A percentile compares a stretch with the other conserved stretches of the same genome.
Conservation (phyloP, 2,797 vertebrate genomes). For the Macropodus opercularis region DNA sequence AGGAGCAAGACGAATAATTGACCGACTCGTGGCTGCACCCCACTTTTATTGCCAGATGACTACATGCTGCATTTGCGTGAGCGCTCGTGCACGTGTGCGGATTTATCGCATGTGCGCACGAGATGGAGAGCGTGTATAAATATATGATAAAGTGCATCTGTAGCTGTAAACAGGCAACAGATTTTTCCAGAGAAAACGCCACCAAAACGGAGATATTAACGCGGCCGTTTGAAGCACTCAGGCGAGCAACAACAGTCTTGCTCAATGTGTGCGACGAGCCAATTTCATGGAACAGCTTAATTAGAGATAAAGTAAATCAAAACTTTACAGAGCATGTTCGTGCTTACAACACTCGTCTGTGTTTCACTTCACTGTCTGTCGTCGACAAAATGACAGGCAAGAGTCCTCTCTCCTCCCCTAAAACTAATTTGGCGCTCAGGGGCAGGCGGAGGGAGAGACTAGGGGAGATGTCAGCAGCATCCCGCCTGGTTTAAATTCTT, state of each 20-base stretch:
- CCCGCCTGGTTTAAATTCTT: slow-evolving; percentile 76
- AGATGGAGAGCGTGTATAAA: slow-evolving; percentile 18
- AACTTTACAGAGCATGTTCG: slow-evolving; percentile 27
- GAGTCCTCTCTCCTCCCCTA: slow-evolving; percentile 39
- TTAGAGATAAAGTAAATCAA: slow-evolving; percentile 15
- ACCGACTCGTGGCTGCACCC: slow-evolving; percentile 68
- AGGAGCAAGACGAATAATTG: slow-evolving; percentile 76
- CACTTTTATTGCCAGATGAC: slow-evolving; percentile 76
- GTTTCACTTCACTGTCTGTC: slow-evolving; percentile 28
- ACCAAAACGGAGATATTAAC: slow-evolving; percentile 10
- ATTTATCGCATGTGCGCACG: slow-evolving; percentile 25
- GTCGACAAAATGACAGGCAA: slow-evolving; percentile 57
- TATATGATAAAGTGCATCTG: slow-evolving; percentile 18
- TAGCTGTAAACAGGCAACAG: not conserved
- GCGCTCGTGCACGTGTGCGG: slow-evolving; percentile 28
- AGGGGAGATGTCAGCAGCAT: slow-evolving; percentile 61
- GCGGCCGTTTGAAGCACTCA: slow-evolving; percentile 10
- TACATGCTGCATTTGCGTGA: slow-evolving; percentile 52
- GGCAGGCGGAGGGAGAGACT: slow-evolving; percentile 33
- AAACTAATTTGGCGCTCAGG: slow-evolving; percentile 63
- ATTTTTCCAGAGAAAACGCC: slow-evolving; percentile 14
- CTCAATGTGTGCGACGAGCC: slow-evolving; percentile 11
- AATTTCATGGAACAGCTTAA: slow-evolving; percentile 21
- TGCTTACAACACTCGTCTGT: slow-evolving; percentile 14
- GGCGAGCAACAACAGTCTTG: slow-evolving; percentile 3